These are phyloP conservation scores for Anas flavirostris DNA, from an alignment of 2,797 vertebrate species.

Conservation along the genomic window DNA sequence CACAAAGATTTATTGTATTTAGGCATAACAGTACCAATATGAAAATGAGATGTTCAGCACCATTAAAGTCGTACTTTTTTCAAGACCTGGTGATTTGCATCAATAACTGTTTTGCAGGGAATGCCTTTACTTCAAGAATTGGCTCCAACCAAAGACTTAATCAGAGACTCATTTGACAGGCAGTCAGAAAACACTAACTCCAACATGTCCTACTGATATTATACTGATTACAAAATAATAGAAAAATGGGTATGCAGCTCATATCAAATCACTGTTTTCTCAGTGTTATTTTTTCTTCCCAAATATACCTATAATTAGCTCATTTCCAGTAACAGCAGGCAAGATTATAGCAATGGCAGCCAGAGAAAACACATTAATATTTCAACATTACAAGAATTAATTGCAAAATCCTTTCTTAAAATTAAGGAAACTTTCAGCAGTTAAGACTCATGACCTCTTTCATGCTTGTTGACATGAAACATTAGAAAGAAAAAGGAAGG, in stretches of 20 bases:
- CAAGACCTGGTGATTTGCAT: neutral
- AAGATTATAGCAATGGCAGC: neutral
- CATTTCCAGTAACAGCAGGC: neutral
- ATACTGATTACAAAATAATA: neutral
- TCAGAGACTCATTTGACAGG: neutral
- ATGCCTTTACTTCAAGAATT: neutral
- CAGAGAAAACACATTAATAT: neutral
- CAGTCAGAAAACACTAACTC: neutral
- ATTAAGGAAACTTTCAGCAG: neutral
- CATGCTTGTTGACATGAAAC: neutral
- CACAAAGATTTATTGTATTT: neutral
- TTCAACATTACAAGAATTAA: neutral
- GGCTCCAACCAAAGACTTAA: neutral
- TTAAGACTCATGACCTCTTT: neutral
- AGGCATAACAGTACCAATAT: neutral
- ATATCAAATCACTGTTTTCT: neutral
- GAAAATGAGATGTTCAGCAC: neutral
- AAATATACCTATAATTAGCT: neutral
- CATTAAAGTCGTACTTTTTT: neutral
- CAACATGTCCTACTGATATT: neutral
- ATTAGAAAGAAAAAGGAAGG: neutral
- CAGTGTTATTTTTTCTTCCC: neutral
- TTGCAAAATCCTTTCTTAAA: neutral
- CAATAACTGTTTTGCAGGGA: neutral
- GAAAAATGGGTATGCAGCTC: neutral